A percentile compares a stretch with the other conserved stretches of the same genome.
Evolutionary conservation across 2,113 vertebrate genomes (phyloP).

Genomic region (Ciconia stormi): DNA sequence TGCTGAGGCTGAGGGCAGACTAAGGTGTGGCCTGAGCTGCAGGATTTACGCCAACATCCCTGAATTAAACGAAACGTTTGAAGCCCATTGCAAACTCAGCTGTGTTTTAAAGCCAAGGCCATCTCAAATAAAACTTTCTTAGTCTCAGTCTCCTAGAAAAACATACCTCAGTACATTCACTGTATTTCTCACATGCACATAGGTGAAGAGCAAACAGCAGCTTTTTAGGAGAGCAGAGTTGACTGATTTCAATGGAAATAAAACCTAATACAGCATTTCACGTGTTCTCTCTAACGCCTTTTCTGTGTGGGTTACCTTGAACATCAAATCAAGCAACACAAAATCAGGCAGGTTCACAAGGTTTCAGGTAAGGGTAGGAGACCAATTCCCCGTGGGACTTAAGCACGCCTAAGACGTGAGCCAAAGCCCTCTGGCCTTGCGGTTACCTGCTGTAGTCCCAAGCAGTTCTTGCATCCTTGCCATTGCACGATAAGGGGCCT

Average conservation of each 20-base stretch:
- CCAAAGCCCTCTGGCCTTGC: background rate
- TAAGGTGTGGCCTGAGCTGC: background rate
- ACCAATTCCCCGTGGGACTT: rapidly evolving
- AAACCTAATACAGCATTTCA: background rate
- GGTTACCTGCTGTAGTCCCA: background rate
- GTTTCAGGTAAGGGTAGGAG: background rate
- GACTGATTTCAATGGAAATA: background rate
- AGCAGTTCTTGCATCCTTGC: background rate
- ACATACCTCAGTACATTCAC: background rate
- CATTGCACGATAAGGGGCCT: background rate
- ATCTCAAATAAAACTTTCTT: background rate
- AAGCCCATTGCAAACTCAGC: background rate
- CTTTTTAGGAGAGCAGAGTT: background rate
- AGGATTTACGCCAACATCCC: background rate
- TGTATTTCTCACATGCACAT: background rate
- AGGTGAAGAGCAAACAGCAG: background rate
- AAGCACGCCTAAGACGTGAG: background rate
- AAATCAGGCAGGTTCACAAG: background rate
- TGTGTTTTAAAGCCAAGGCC: background rate
- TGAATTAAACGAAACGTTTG: background rate
- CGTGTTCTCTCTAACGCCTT: background rate
- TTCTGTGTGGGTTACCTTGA: background rate
- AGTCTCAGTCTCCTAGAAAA: background rate
- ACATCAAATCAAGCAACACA: background rate
- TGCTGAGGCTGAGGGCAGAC: background rate